Base-by-base conservation (phyloP, 2,113 vertebrate genomes). In the Vimba vimba region DNA sequence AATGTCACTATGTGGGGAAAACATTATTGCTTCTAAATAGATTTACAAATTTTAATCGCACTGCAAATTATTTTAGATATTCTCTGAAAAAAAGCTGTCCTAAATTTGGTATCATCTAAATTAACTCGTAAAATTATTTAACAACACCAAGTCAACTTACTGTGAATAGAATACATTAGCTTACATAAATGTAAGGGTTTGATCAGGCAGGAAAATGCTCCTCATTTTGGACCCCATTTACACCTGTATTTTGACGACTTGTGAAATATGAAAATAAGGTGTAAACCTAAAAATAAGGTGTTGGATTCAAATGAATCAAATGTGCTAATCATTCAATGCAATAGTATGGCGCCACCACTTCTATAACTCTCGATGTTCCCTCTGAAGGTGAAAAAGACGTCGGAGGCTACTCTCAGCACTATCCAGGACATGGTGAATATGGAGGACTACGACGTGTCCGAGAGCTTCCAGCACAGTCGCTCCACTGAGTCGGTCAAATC, bases 401-500 rank as follows among this genome's bases (percentile, higher is more conserved):
- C 98, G 95, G 97, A 99, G 3, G 98, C 98, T 3, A 99, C 98
- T 0, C 95, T 99, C 19, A 97, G 96, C 94, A 99, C 98, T 1
- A 96, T 99, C 86, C 98, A 99, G 94, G 98, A 99, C 91, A 99
- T 99, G 87, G 97, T 98, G 75, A 98, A 97, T 0, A 96, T 98
- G 17, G 98, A 99, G 75, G 98, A 99, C 94, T 99, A 94, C 3
- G 98, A 99, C 73, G 98, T 99, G 27, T 99, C 97, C 0, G 97
- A 99, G 91, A 99, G 97, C 92, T 99, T 99, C 93, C 97, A 98
- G 89, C 98, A 99, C 93, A 99, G 97, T 92, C 98, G 97, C 71
- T 99, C 98, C 3, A 99, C 98, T 59, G 98, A 99, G 92, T 99
- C 98, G 0, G 98, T 99, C 82, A 98, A 98, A 88, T 99, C 98